Evolutionary conservation across 2,113 vertebrate genomes (phyloP), one percentile per base, ranked within the genome.

Genomic region (Siniperca knerii): DNA sequence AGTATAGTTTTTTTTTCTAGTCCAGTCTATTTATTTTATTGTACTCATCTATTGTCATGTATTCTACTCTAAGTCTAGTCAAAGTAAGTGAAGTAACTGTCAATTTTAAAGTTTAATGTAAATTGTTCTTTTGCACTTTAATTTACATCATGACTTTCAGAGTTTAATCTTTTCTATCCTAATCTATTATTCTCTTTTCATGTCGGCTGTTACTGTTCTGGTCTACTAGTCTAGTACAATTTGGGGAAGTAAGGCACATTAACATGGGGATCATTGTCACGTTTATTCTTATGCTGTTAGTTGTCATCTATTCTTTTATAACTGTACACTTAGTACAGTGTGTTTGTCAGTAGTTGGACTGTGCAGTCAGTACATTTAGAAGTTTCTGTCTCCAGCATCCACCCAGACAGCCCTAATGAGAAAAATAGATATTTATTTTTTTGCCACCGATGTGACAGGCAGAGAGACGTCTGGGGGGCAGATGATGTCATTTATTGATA

Each of bases 401-500:
- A 50, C 67, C 83, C 87, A 89, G 84, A 83, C 76, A 74, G 60
- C 76, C 40, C 75, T 91, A 90, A 92, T 88, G 81, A 74, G 75
- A 29, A 40, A n/a, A 86, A 78, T 35, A 79, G 73, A 78, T 60
- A 55, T 54, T 60, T 82, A 50, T 46, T 10, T 66, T 69, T 81
- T 55, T 77, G 90, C 84, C 75, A 66, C 73, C 25, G 12, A 88
- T 52, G 71, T 90, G 92, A 92, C 92, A 87, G 87, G 65, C 90
- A 82, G 79, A 79, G 70, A 87, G 81, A 89, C 75, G 82, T 88
- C 93, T 48, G 42, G 74, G 78, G 91, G 90, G 77, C 87, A 89
- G 65, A 94, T 94, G 93, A 94, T 93, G 93, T 94, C 93, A 94
- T 91, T 84, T 92, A 92, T 92, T 77, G 93, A 92, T 93, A 93